Evolutionary conservation across 2,888 invertebrate species (phyloP), one percentile per base, ranked within the genome.

Genomic region (Gisinianus flammeolus): DNA sequence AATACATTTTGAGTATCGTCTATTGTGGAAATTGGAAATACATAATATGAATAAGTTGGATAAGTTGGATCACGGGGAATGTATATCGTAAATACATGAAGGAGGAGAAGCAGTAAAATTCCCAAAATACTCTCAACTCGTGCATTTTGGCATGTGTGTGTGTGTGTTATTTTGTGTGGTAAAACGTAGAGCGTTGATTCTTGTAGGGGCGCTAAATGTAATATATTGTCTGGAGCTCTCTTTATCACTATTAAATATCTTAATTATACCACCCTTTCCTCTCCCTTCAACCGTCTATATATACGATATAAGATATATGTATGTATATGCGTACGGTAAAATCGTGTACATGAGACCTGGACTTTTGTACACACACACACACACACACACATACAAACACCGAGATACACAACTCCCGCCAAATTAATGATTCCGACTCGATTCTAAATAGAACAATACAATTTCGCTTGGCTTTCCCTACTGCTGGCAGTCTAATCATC

Each of bases 201-300:
- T 26, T 71, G 54, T n/a, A 54, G 64, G 73, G 68, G 67, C 24
- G 64, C 54, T 75, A 30, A 62, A 10, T 28, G 67, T 68, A 78
- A 74, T 78, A 67, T 78, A 73, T 78, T 73, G 68, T 67, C 73
- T 67, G 28, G 58, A 68, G 56, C 67, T 78, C 72, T 67, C 66
- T 77, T 71, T 74, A 78, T 78, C 72, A 68, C 54, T 74, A 80
- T 80, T 81, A 81, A 79, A 80, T 81, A 81, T 81, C 81, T 81
- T 81, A 81, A 81, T 81, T 81, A 81, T 79, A 80, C 80, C 79
- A 80, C 80, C 79, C 80, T 26, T 26, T 80, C 80, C 35, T 56
- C 56, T 33, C 73, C 58, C 28, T 31, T 28, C 72, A 58, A 31
- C 12, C 58, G 26, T 22, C 44, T 44, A 24, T 35, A 35, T 24